phyloP scores from a whole-genome alignment of 2,888 invertebrate genomes.

The Tenthredo distinguenda region DNA sequence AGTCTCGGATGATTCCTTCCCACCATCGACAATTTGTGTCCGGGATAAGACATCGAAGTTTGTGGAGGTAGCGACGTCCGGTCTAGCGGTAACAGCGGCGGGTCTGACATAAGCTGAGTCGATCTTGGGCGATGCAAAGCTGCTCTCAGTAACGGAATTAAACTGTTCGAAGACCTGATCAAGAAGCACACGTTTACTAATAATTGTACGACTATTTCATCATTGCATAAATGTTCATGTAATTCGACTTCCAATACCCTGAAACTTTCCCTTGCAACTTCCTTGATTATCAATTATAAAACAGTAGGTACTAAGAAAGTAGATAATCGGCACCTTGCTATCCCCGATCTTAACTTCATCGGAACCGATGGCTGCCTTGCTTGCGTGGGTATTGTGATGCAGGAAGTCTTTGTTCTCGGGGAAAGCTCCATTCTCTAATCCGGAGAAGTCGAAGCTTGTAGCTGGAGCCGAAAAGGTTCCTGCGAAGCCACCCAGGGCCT shows the following conservation, averaged over 20 bases:
- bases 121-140: not conserved
- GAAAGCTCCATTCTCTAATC: not conserved
- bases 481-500: constrained; percentile 65
- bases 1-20: constrained; percentile 19
- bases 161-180: not conserved
- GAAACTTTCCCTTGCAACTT: not conserved
- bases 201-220: not conserved
- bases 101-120: not conserved
- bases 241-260: not conserved
- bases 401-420: not conserved
- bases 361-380: not conserved
- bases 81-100: not conserved
- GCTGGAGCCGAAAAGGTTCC: not conserved
- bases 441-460: not conserved
- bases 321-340: not conserved
- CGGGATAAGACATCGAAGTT: not conserved
- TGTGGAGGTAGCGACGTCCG: not conserved
- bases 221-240: not conserved
- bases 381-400: not conserved
- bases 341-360: not conserved
- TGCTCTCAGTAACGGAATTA: not conserved
- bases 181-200: not conserved
- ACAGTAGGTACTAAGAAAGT: not conserved
- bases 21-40: not conserved
- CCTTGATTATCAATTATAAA: not conserved